These are phyloP conservation scores for Tiphia femorata DNA, from an alignment of 2,888 invertebrate species.

Conservation along the genomic window DNA sequence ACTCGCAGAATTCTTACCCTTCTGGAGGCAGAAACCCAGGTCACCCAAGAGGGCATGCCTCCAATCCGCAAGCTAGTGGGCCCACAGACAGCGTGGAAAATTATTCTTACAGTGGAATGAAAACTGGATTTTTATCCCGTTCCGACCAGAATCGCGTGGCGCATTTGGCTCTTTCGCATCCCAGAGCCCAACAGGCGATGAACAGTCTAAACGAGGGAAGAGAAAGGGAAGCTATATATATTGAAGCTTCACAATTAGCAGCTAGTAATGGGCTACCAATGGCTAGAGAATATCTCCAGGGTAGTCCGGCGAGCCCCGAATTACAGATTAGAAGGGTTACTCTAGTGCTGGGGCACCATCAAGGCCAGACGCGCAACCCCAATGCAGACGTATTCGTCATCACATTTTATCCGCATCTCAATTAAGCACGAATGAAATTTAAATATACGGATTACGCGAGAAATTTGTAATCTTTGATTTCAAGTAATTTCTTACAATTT, in stretches of 20 bases:
- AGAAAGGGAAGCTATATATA: neutral
- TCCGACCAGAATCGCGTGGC: slow-evolving; percentile 45
- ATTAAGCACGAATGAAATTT: too few species aligned
- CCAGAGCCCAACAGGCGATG: slow-evolving; percentile 32
- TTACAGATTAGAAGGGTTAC: slow-evolving; percentile 25
- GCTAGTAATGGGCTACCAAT: slow-evolving; percentile 22
- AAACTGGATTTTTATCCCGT: slow-evolving; percentile 49
- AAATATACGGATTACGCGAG: too few species aligned
- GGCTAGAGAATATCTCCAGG: slow-evolving; percentile 31
- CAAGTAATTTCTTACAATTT: too few species aligned
- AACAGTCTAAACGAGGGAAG: slow-evolving; percentile 25
- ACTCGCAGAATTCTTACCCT: slow-evolving; percentile 42
- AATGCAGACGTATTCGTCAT: slow-evolving; percentile 50
- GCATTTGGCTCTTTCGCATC: slow-evolving; percentile 33
- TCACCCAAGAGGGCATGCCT: slow-evolving; percentile 56
- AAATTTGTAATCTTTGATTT: too few species aligned
- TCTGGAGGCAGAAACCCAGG: slow-evolving; percentile 28
- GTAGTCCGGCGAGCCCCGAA: neutral
- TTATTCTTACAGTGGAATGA: slow-evolving; percentile 38
- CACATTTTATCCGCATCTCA: slow-evolving; percentile 50
- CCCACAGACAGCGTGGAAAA: slow-evolving; percentile 46
- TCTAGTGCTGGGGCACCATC: slow-evolving; percentile 48
- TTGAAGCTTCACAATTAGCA: neutral
- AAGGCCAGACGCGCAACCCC: slow-evolving; percentile 10
- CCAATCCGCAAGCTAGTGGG: slow-evolving; percentile 23